Conservation (phyloP, 2,113 vertebrate species). For the Australoheros scitulus region DNA sequence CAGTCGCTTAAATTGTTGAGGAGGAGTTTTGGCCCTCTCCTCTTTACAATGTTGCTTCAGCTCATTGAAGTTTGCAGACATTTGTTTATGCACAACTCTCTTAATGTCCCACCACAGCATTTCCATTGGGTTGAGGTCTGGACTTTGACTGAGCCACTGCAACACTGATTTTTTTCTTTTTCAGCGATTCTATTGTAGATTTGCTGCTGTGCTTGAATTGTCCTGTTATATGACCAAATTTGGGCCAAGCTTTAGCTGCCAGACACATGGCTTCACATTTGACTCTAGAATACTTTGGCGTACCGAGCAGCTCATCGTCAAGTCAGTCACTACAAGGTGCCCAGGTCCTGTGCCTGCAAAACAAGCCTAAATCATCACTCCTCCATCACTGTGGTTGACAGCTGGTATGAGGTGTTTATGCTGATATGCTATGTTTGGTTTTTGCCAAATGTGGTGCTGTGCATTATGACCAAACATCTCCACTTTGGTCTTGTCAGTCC, state of each 20-base stretch:
- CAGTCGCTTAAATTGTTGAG: not conserved
- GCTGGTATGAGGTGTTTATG: not conserved
- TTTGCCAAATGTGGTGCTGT: not conserved
- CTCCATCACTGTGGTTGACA: not conserved
- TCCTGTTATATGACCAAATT: not conserved
- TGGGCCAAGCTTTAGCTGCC: not conserved
- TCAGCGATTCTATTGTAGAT: not conserved
- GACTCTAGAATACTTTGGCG: not conserved
- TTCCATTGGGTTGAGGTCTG: not conserved
- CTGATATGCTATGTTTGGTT: not conserved
- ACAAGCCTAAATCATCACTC: not conserved
- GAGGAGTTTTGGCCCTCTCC: not conserved
- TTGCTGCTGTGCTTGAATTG: not conserved
- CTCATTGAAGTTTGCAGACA: not conserved
- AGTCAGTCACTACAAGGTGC: not conserved
- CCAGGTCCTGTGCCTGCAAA: not conserved
- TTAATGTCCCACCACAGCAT: not conserved
- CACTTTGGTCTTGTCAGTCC: not conserved
- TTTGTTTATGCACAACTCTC: not conserved
- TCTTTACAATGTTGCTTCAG: not conserved
- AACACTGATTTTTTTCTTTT: not conserved
- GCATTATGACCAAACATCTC: not conserved
- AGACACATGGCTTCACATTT: not conserved
- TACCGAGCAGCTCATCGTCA: not conserved
- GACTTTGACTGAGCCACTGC: not conserved